These are phyloP conservation scores for Cloeon dipterum DNA, from an alignment of 2,888 invertebrate species.

Conservation along the genomic window DNA sequence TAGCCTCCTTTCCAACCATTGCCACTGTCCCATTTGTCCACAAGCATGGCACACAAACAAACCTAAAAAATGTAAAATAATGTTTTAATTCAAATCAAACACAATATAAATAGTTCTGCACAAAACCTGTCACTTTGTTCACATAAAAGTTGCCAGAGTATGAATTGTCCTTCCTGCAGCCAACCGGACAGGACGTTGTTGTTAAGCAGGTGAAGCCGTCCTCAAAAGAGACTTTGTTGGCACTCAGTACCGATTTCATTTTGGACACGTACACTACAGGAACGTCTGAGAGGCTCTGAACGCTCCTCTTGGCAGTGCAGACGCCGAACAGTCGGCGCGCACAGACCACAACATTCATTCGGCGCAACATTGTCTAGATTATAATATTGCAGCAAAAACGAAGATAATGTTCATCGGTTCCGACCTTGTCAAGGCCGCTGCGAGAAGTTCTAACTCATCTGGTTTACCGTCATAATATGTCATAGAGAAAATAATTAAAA, in stretches of 20 bases:
- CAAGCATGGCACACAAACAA: conserved; percentile 46
- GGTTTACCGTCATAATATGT: too few species aligned
- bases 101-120: too few species aligned
- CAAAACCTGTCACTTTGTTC: conserved; percentile 1
- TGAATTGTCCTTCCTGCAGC: background rate
- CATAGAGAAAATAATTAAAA: too few species aligned
- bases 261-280: background rate
- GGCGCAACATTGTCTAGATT: too few species aligned
- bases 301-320: too few species aligned
- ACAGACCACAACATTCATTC: too few species aligned
- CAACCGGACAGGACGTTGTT: background rate
- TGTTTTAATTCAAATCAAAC: background rate
- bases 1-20: conserved; percentile 27
- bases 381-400: too few species aligned
- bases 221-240: background rate
- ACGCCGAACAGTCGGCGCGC: too few species aligned
- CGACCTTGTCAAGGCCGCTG: too few species aligned
- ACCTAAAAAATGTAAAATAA: conserved; percentile 24
- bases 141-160: background rate
- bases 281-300: too few species aligned
- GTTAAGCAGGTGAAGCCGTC: background rate
- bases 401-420: too few species aligned
- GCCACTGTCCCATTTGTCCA: conserved; percentile 40
- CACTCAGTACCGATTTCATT: background rate
- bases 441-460: too few species aligned